Base-by-base conservation (phyloP, 1,140 invertebrate genomes). In the Trichonephila inaurata region DNA sequence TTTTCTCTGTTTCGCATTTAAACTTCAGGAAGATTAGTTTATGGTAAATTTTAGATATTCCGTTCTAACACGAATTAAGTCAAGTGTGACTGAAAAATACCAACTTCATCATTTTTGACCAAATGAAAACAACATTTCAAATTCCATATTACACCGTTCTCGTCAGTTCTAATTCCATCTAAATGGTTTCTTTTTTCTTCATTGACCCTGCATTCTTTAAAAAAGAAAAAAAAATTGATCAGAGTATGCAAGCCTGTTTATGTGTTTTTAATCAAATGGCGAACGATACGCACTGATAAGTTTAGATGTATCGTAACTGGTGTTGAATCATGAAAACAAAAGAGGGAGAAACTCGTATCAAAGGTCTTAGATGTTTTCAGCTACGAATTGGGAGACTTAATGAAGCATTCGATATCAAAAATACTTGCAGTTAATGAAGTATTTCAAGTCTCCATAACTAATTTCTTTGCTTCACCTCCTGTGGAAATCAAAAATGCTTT, bases 231-330 rank as follows among this genome's bases (percentile, higher is more conserved):
- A 28, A 28, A 28, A 28, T 77, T 77, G 28, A 77, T 16, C 28
- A 28, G 18, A 16, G 8, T 18, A 77, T 33, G 16, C 28, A 77
- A 77, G 14, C 72, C 28, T 16, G 33, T 40, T 77, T 18, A 40
- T 28, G 28, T 19, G 14, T 77, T 77, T 40, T 40, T 77, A 77
- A 40, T 16, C 33, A 40, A 33, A 33, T 77, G 28, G 16, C 16
- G 72, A 77, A 33, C 28, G 72, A 40, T 77, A 77, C 28, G 72
- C 72, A 18, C 72, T 77, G 72, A 77, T 77, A 40, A 33, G 28
- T 16, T 77, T 77, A 19, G 6, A 14, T 18, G 28, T 51, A 51
- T 51, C 51, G 51, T 51, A 51, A 51, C 51, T 51, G 51, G 10
- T 10, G 28, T 28, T 40, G 14, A 18, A 33, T 77, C 28, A 28